Evolutionary conservation across 2,797 vertebrate species (phyloP).

Genomic region (Myotis vivesi): DNA sequence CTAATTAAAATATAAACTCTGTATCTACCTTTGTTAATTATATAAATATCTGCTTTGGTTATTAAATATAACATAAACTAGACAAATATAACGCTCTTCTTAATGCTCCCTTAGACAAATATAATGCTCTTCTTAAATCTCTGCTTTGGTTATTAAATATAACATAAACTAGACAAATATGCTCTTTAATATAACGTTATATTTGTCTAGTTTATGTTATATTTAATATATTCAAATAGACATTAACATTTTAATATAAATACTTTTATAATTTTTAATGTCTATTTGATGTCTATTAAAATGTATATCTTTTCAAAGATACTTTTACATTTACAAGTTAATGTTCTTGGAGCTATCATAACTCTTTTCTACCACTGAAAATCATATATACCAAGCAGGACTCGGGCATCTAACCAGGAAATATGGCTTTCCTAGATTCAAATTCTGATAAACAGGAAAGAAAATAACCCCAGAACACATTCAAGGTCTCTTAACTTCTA

Average conservation of each 20-base stretch:
- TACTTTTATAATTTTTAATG: not conserved
- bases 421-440: not conserved
- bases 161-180: constrained; percentile 2
- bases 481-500: not conserved
- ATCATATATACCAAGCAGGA: not conserved
- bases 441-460: not conserved
- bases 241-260: not conserved
- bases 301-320: not conserved
- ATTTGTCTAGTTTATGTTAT: too few relatives aligned
- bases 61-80: constrained; percentile 17
- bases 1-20: constrained; percentile 27
- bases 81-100: not conserved
- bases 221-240: too few relatives aligned
- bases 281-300: not conserved
- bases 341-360: not conserved
- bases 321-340: not conserved
- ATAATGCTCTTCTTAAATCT: not conserved
- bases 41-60: not conserved
- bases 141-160: not conserved
- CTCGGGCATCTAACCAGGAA: not conserved
- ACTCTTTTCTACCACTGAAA: not conserved
- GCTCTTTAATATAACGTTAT: not conserved
- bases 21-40: not conserved
- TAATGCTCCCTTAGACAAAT: too few relatives aligned
- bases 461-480: not conserved